Percentiles rank a stretch among this genome's conserved stretches.
phyloP scores from a whole-genome alignment of 2,113 vertebrate species.

The Pelusios castaneus region DNA sequence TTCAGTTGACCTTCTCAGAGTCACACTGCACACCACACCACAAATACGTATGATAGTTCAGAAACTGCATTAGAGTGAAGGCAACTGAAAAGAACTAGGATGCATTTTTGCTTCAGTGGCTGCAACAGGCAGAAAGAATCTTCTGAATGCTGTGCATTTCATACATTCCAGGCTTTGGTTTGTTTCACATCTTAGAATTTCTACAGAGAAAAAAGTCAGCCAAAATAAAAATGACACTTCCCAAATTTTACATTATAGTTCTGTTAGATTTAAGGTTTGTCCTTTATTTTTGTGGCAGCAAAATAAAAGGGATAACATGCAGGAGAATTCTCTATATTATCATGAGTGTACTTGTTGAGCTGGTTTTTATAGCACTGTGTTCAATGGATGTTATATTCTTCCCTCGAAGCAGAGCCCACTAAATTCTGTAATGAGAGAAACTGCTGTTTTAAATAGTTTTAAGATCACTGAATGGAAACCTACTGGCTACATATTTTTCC shows the following conservation, averaged over 20 bases:
- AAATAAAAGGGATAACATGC: constrained; percentile 20
- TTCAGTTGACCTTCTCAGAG: background rate
- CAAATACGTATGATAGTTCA: background rate
- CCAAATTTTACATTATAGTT: background rate
- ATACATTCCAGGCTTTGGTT: background rate
- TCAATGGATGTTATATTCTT: background rate
- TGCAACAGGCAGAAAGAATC: background rate
- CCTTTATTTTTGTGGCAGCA: constrained; percentile 22
- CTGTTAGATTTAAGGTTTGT: background rate
- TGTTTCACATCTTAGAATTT: background rate
- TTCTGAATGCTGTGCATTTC: background rate
- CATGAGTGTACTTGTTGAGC: background rate
- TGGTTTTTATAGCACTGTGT: constrained; percentile 9
- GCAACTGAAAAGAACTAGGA: background rate
- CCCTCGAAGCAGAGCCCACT: background rate
- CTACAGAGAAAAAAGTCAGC: background rate
- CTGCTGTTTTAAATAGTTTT: background rate
- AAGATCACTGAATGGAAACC: constrained; percentile 22
- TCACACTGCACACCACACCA: background rate
- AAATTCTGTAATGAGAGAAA: background rate
- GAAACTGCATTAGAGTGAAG: background rate
- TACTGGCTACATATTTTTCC: background rate
- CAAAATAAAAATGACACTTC: background rate
- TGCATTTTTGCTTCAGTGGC: background rate
- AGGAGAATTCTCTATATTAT: background rate